A percentile compares a stretch with the other conserved stretches of the same genome.
These are phyloP conservation scores for Zaprionus lineosus DNA, from an alignment of 2,888 invertebrate genomes.

Conservation along the genomic window DNA sequence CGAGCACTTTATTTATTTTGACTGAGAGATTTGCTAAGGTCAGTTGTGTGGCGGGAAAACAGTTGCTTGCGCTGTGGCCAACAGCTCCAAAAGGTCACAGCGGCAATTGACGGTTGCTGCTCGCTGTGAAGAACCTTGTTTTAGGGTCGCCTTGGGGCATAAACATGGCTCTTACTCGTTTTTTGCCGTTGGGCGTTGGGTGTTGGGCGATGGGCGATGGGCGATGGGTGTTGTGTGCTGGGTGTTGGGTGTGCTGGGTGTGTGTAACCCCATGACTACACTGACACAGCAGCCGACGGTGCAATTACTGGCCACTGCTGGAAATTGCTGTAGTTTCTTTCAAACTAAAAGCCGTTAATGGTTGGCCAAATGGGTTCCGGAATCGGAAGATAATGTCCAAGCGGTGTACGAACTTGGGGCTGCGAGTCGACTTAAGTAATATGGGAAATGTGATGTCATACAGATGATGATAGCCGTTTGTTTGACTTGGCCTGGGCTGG, in stretches of 20 bases:
- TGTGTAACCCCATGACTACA: slow-evolving; percentile 12
- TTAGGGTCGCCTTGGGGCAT: slow-evolving; percentile 53
- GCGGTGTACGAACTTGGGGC: too few relatives aligned
- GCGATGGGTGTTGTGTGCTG: too few relatives aligned
- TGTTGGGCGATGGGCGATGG: too few relatives aligned
- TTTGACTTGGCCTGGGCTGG: too few relatives aligned
- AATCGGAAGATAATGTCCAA: slow-evolving; percentile 28
- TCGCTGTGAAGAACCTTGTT: slow-evolving; percentile 62
- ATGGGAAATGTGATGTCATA: slow-evolving; percentile 37
- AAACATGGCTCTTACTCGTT: slow-evolving; percentile 49
- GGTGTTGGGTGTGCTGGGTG: too few relatives aligned
- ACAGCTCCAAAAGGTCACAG: slow-evolving; percentile 63
- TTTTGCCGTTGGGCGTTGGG: too few relatives aligned
- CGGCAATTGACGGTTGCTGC: slow-evolving; percentile 50
- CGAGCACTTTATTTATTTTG: slow-evolving; percentile 39
- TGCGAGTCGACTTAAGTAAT: slow-evolving; percentile 17
- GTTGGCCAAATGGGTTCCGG: slow-evolving; percentile 42
- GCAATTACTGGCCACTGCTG: slow-evolving; percentile 26
- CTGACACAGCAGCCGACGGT: neutral
- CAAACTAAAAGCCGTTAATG: slow-evolving; percentile 18
- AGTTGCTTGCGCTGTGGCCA: slow-evolving; percentile 37
- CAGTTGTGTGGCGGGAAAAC: slow-evolving; percentile 58
- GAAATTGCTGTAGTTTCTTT: neutral
- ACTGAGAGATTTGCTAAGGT: slow-evolving; percentile 57
- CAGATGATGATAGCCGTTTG: too few relatives aligned